phyloP scores from a whole-genome alignment of 2,888 invertebrate species.

The Patella depressa region DNA sequence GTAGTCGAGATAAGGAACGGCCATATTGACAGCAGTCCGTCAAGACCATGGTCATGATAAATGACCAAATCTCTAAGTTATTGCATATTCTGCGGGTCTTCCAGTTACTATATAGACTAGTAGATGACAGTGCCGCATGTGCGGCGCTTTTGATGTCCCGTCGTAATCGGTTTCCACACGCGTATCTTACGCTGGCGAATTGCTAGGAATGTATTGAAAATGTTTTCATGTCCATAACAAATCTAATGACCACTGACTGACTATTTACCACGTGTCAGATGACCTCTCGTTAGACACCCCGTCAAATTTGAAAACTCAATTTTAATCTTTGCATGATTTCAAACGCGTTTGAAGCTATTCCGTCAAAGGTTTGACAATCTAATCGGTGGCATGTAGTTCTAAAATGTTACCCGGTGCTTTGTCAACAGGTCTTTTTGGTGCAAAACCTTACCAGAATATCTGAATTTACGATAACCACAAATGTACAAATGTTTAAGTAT shows the following conservation, averaged over 20 bases:
- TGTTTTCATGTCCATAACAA: conserved; percentile 17
- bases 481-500: too few relatives aligned
- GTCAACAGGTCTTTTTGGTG: too few relatives aligned
- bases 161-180: background rate
- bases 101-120: too few relatives aligned
- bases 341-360: background rate
- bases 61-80: too few relatives aligned
- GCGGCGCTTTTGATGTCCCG: background rate
- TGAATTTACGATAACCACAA: too few relatives aligned
- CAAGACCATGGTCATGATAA: too few relatives aligned
- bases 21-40: too few relatives aligned
- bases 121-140: too few relatives aligned
- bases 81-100: too few relatives aligned
- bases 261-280: conserved; percentile 11
- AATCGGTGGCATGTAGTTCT: too few relatives aligned
- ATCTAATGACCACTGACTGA: conserved; percentile 13
- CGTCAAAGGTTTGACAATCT: background rate
- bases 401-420: too few relatives aligned
- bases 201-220: background rate
- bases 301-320: background rate
- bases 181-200: background rate
- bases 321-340: conserved; percentile 2
- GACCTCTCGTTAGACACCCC: background rate
- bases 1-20: background rate
- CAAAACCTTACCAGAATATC: too few relatives aligned